Conservation (phyloP, 2,888 invertebrate species). For the Trissolcus brochymenae region DNA sequence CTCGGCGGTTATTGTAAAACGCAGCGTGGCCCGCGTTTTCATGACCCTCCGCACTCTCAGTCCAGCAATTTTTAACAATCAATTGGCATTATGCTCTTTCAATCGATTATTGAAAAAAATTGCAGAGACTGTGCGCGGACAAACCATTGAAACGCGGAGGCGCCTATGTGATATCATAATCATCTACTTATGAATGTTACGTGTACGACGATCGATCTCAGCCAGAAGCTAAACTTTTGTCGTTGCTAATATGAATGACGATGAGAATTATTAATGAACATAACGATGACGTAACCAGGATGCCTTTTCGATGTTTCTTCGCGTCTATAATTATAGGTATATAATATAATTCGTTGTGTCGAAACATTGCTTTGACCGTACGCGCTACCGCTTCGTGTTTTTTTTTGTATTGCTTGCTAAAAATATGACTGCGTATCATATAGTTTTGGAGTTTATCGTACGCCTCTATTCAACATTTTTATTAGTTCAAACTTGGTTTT, state of each 20-base stretch:
- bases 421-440: constrained; percentile 69
- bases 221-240: constrained; percentile 53
- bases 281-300: constrained; percentile 55
- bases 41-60: not conserved
- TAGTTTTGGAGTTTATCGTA: constrained; percentile 61
- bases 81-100: no score
- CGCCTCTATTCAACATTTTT: constrained; percentile 58
- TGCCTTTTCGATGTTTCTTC: constrained; percentile 66
- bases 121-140: not conserved
- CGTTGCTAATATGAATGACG: constrained; percentile 53
- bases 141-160: constrained; percentile 46
- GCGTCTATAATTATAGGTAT: constrained; percentile 64
- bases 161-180: constrained; percentile 36
- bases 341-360: constrained; percentile 75
- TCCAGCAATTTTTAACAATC: no score
- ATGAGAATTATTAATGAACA: constrained; percentile 56
- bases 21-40: constrained; percentile 43
- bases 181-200: constrained; percentile 51
- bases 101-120: no score
- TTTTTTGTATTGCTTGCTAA: constrained; percentile 67
- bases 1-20: constrained; percentile 56
- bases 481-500: not conserved
- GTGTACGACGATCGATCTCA: constrained; percentile 57
- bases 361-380: constrained; percentile 75
- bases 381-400: constrained; percentile 57